Percentiles rank a stretch among this genome's conserved stretches.
Evolutionary conservation across 1,140 invertebrate species (phyloP).

Genomic region (Drosophila seguyi): DNA sequence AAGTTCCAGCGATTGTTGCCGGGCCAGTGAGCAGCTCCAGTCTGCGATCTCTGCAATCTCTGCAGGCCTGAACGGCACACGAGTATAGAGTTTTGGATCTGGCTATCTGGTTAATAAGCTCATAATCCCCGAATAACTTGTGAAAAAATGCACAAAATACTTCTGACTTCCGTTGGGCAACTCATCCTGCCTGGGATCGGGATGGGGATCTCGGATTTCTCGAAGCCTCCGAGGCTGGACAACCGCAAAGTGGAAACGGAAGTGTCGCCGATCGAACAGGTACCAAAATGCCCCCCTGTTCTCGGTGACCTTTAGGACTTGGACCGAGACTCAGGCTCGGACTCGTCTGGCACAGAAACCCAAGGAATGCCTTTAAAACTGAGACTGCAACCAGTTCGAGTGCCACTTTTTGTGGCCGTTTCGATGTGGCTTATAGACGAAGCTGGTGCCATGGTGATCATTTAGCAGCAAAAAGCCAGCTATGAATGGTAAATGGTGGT

Average conservation of each 20-base stretch:
- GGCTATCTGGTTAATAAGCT: conserved; percentile 27
- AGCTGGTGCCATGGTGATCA: conserved; percentile 44
- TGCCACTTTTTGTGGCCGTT: conserved; percentile 64
- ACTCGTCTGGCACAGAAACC: conserved; percentile 72
- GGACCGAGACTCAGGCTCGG: not conserved
- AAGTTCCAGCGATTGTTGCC: conserved; percentile 53
- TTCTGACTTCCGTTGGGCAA: conserved; percentile 65
- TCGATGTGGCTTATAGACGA: conserved; percentile 1
- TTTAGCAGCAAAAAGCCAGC: conserved; percentile 67
- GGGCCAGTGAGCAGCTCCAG: conserved; percentile 40
- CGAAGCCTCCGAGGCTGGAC: conserved; percentile 47
- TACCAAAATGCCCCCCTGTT: conserved; percentile 53
- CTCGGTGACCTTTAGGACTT: conserved; percentile 68
- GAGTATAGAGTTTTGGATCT: conserved; percentile 61
- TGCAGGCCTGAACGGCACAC: conserved; percentile 41
- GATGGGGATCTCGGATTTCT: conserved; percentile 42
- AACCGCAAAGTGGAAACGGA: conserved; percentile 84
- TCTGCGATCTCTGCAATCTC: conserved; percentile 23
- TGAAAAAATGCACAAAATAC: conserved; percentile 40
- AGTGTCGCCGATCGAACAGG: conserved; percentile 65
- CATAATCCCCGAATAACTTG: conserved; percentile 35
- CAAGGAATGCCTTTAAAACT: conserved; percentile 48
- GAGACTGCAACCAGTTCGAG: conserved; percentile 44
- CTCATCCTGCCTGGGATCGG: conserved; percentile 55
- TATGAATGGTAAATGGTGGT: conserved; percentile 75